Percentiles rank a stretch among this genome's conserved stretches.
Conservation (phyloP, 1,140 invertebrate species). For the Drosophila sechellia region DNA sequence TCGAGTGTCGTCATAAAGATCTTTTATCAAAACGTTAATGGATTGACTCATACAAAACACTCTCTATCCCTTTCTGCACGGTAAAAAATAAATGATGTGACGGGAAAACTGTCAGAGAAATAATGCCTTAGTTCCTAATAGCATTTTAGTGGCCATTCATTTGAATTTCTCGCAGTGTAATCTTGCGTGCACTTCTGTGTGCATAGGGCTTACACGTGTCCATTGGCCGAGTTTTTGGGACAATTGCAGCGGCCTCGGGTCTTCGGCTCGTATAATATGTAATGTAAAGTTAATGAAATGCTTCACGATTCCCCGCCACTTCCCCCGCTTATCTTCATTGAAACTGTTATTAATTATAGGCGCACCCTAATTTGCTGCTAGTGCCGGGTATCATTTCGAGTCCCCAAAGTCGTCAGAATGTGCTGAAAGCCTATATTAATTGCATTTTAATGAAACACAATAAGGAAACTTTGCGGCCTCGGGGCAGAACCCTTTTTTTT, state of each 20-base stretch:
- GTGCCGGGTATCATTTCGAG: conserved; percentile 51
- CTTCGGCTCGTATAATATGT: conserved; percentile 49
- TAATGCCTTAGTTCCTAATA: no score
- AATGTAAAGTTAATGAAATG: conserved; percentile 79
- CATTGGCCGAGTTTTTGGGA: conserved; percentile 38
- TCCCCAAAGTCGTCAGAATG: conserved; percentile 55
- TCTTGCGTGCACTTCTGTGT: conserved; percentile 49
- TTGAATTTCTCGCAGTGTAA: not conserved
- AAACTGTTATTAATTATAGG: conserved; percentile 76
- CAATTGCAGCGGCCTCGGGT: conserved; percentile 47
- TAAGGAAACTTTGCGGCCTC: conserved; percentile 5
- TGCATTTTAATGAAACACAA: conserved; percentile 77
- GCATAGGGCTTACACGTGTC: conserved; percentile 55
- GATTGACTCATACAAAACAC: conserved; percentile 69
- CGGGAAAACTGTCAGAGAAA: no score
- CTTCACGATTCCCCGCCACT: conserved; percentile 4
- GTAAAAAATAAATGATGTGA: not conserved
- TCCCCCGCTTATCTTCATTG: conserved; percentile 45
- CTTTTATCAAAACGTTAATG: conserved; percentile 84
- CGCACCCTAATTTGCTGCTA: conserved; percentile 70
- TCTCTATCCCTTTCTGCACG: conserved; percentile 21
- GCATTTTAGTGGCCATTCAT: not conserved
- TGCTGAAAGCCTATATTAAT: conserved; percentile 80
- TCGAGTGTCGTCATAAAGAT: conserved; percentile 84
- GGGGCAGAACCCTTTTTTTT: conserved; percentile 30